Conservation (phyloP, 2,113 vertebrate species). For the Nibea coibor region DNA sequence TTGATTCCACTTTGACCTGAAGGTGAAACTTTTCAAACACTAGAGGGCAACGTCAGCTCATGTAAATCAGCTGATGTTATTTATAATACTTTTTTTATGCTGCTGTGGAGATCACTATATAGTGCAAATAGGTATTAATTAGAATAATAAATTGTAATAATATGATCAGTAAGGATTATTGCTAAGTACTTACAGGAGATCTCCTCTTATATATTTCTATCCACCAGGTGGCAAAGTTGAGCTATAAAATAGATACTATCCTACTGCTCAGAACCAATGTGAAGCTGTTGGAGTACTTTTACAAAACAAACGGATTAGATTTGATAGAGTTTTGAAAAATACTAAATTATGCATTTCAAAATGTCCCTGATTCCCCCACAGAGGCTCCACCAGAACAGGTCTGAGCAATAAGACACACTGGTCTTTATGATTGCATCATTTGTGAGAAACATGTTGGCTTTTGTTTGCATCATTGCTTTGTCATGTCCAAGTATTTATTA, state of each 20-base stretch:
- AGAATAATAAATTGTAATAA: background rate
- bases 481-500: background rate
- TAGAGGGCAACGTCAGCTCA: constrained; percentile 54
- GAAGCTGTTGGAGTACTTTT: background rate
- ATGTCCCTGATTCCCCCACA: background rate
- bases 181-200: background rate
- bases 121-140: background rate
- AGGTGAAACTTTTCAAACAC: background rate
- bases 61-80: background rate
- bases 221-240: constrained; percentile 44
- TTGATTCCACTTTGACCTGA: background rate
- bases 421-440: background rate
- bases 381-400: background rate
- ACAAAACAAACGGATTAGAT: background rate
- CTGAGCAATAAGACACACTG: background rate
- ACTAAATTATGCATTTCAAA: background rate
- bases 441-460: background rate
- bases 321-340: background rate
- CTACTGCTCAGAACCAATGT: background rate
- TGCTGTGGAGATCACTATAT: background rate
- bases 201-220: background rate
- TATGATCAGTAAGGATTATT: background rate
- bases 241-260: background rate
- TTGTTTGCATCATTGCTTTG: background rate
- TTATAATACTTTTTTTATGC: background rate